Evolutionary conservation across 37 sponge, comb jelly and placozoan species (phyloP).

Genomic region (Cladorhizidae sp.): DNA sequence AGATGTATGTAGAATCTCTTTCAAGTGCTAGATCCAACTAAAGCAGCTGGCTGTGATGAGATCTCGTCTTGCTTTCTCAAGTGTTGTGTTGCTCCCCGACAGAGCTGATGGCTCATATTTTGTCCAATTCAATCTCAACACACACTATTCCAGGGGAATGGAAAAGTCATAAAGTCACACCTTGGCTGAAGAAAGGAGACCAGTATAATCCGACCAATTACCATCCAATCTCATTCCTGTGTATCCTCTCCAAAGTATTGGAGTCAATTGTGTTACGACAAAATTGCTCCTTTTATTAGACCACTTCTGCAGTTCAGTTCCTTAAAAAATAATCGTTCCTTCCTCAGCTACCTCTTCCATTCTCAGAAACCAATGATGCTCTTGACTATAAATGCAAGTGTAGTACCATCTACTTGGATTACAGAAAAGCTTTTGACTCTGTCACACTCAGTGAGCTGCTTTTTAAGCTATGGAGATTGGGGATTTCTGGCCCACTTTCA

Average conservation of each 20-base stretch:
- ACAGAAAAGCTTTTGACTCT: constrained; percentile 54
- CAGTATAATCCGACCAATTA: constrained; percentile 12
- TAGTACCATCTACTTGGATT: constrained; percentile 41
- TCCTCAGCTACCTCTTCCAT: constrained; percentile 3
- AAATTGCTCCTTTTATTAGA: constrained; percentile 17
- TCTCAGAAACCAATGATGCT: not conserved
- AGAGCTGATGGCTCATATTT: no score
- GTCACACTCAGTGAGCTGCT: constrained; percentile 39
- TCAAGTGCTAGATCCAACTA: not conserved
- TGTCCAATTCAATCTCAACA: not conserved
- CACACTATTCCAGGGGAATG: constrained; percentile 22
- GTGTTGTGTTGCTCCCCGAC: not conserved
- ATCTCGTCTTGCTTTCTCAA: not conserved
- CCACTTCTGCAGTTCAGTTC: constrained; percentile 31
- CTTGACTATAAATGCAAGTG: not conserved
- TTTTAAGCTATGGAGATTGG: constrained; percentile 25
- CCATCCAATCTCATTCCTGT: constrained; percentile 39
- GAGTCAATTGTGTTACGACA: constrained; percentile 12
- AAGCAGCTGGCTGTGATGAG: constrained; percentile 7
- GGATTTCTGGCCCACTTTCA: constrained; percentile 55
- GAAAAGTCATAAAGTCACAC: constrained; percentile 32
- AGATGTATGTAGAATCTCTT: not conserved
- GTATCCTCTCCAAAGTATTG: constrained; percentile 31
- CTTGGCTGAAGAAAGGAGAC: constrained; percentile 27
- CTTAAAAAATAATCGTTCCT: not conserved